phyloP scores from a whole-genome alignment of 2,888 invertebrate species.

The Cataglyphis altisquamis region DNA sequence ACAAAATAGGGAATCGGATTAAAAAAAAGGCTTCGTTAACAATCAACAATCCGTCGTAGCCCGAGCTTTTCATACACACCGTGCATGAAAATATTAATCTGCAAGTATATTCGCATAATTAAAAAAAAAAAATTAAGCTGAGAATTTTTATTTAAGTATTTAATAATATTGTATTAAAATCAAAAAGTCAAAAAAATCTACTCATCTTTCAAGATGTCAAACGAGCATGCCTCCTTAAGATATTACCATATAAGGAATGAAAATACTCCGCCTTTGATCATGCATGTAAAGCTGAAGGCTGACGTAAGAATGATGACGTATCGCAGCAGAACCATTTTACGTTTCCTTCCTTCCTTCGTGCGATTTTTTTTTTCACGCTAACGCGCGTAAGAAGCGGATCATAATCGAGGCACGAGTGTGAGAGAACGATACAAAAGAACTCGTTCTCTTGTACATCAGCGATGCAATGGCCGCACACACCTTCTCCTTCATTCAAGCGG shows the following conservation, averaged over 20 bases:
- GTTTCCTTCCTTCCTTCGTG: constrained; percentile 1
- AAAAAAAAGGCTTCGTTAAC: too few relatives aligned
- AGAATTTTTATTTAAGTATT: too few relatives aligned
- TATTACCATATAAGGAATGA: background rate
- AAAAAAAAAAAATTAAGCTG: too few relatives aligned
- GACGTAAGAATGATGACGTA: background rate
- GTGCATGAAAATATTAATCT: too few relatives aligned
- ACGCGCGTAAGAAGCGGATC: constrained; percentile 16
- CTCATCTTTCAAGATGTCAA: too few relatives aligned
- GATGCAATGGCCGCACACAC: constrained; percentile 14
- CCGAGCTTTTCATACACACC: too few relatives aligned
- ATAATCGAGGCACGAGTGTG: constrained; percentile 37
- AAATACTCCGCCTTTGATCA: background rate
- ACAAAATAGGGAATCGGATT: too few relatives aligned
- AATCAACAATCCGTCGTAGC: too few relatives aligned
- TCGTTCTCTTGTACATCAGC: constrained; percentile 18
- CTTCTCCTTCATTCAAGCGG: constrained; percentile 30
- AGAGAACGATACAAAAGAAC: constrained; percentile 43
- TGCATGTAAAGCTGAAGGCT: background rate
- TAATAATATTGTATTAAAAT: too few relatives aligned
- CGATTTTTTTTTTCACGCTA: constrained; percentile 26
- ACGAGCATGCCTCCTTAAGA: background rate
- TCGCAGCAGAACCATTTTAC: background rate
- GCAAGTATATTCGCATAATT: too few relatives aligned
- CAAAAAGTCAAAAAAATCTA: too few relatives aligned